A percentile compares a stretch with the other conserved stretches of the same genome.
Evolutionary conservation across 2,888 invertebrate species (phyloP).

Genomic region (Stenodema calcarata): DNA sequence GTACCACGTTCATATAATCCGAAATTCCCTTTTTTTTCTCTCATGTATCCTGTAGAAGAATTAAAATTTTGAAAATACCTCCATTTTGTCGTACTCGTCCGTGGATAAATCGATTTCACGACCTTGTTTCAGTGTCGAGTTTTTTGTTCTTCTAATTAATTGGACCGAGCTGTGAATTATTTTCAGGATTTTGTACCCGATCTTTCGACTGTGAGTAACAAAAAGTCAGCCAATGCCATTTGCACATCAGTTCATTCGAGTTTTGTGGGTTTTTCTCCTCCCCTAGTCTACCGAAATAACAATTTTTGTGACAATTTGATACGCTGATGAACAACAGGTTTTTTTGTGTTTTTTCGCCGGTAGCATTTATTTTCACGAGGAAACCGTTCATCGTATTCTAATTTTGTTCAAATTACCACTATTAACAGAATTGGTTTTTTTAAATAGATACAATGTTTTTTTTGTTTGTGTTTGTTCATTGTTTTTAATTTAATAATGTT

Average conservation of each 20-base stretch:
- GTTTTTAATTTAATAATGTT: neutral
- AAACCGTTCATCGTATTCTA: neutral
- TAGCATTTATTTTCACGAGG: neutral
- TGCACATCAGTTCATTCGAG: constrained; percentile 48
- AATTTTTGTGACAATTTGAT: neutral
- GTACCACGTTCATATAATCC: neutral
- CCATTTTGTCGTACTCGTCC: neutral
- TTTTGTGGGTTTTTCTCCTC: neutral
- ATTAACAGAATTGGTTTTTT: neutral
- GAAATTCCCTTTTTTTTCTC: neutral
- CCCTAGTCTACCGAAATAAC: neutral
- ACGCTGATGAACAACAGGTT: neutral
- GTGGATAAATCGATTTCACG: neutral
- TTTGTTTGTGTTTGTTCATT: neutral
- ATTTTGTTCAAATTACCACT: neutral
- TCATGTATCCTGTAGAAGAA: no score
- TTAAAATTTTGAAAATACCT: neutral
- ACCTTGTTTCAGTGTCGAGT: neutral
- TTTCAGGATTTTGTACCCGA: constrained; percentile 66
- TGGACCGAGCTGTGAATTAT: constrained; percentile 52
- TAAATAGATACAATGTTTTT: neutral
- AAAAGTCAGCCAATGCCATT: constrained; percentile 58
- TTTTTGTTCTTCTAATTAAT: constrained; percentile 17
- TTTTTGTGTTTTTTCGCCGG: neutral
- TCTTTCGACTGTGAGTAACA: constrained; percentile 64